Evolutionary conservation across 2,888 invertebrate species (phyloP).

Genomic region (Seira ritae): DNA sequence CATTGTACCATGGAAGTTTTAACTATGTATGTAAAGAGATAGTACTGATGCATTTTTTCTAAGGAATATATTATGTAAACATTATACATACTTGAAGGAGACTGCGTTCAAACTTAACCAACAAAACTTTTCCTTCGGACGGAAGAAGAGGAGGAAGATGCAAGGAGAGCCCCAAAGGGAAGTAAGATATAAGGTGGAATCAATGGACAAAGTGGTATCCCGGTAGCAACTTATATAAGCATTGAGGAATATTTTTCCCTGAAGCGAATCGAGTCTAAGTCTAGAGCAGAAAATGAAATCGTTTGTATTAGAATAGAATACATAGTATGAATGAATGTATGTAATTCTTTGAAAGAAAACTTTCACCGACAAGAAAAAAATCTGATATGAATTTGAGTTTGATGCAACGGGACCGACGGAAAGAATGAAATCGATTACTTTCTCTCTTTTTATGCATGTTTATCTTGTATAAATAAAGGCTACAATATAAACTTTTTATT

Average conservation of each 20-base stretch:
- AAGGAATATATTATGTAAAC: not conserved
- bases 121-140: conserved; percentile 18
- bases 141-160: conserved; percentile 15
- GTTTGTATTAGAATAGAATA: no score
- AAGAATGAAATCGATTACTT: conserved; percentile 44
- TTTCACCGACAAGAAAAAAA: no score
- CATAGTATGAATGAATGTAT: no score
- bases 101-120: conserved; percentile 5
- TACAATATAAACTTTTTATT: conserved; percentile 24
- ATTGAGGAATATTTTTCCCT: not conserved
- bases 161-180: not conserved
- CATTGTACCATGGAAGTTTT: not conserved
- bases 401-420: not conserved
- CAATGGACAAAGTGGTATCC: conserved; percentile 51
- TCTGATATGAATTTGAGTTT: not conserved
- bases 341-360: no score
- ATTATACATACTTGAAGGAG: not conserved
- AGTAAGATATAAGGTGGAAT: conserved; percentile 25
- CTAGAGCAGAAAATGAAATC: not conserved
- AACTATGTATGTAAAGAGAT: no score
- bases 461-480: conserved; percentile 1
- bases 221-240: conserved; percentile 15
- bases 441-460: conserved; percentile 24
- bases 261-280: not conserved
- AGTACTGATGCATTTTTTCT: not conserved